phyloP scores from a whole-genome alignment of 2,888 invertebrate genomes.

The Thyatira batis region DNA sequence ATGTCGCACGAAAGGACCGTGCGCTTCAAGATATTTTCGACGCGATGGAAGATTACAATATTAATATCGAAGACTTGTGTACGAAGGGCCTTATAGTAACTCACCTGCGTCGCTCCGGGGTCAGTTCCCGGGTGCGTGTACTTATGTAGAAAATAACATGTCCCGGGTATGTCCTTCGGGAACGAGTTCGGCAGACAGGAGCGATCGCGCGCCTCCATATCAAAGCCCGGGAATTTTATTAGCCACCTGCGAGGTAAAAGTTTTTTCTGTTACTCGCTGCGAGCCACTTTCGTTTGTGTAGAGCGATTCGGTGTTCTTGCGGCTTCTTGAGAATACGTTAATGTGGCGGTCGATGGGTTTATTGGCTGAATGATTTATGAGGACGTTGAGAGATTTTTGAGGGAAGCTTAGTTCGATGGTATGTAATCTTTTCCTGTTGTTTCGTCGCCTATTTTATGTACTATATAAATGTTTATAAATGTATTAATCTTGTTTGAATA shows the following conservation, averaged over 20 bases:
- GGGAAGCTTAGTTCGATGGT: not conserved
- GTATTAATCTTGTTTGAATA: too few relatives aligned
- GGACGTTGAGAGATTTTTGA: not conserved
- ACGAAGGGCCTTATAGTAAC: slow-evolving; percentile 25
- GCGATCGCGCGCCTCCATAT: slow-evolving; percentile 88
- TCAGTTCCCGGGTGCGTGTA: slow-evolving; percentile 88
- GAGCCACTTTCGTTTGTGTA: slow-evolving; percentile 3
- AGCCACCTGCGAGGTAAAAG: slow-evolving; percentile 85
- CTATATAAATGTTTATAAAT: not conserved
- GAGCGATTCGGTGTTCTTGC: slow-evolving; percentile 21
- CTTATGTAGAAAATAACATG: slow-evolving; percentile 92
- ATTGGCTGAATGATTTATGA: not conserved
- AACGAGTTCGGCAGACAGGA: slow-evolving; percentile 93
- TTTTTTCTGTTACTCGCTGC: slow-evolving; percentile 21
- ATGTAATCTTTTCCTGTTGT: not conserved
- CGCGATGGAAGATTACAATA: too few relatives aligned
- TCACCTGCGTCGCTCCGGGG: slow-evolving; percentile 80
- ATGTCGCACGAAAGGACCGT: too few relatives aligned
- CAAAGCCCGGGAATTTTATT: slow-evolving; percentile 88
- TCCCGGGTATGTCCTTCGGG: slow-evolving; percentile 88
- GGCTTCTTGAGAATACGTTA: not conserved
- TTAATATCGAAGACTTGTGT: too few relatives aligned
- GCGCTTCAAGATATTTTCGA: too few relatives aligned
- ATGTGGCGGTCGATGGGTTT: not conserved
- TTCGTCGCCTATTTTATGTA: not conserved